phyloP scores from a whole-genome alignment of 2,797 vertebrate species.

The Hyperoplus lanceolatus region DNA sequence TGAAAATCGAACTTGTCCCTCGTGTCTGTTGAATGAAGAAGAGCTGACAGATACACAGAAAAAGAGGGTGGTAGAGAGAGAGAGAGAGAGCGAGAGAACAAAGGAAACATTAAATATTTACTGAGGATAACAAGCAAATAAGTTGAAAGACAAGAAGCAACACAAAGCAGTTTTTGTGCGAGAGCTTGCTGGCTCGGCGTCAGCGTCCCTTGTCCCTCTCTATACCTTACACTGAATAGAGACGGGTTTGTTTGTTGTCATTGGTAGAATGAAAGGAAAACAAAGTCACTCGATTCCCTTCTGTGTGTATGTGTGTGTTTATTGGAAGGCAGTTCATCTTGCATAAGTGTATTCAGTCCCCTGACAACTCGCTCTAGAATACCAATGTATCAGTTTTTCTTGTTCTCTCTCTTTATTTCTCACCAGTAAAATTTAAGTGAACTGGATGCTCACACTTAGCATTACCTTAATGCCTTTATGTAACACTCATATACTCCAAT shows the following conservation, averaged over 20 bases:
- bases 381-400: constrained; percentile 31
- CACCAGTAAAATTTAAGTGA: constrained; percentile 11
- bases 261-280: constrained; percentile 71
- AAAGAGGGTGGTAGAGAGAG: neutral
- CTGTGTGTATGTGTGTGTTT: constrained; percentile 28
- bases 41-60: neutral
- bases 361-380: constrained; percentile 30
- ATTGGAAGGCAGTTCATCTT: constrained; percentile 50
- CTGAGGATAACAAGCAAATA: constrained; percentile 59
- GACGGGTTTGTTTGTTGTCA: constrained; percentile 71
- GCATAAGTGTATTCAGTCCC: constrained; percentile 54
- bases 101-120: constrained; percentile 43
- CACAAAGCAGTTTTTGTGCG: constrained; percentile 65
- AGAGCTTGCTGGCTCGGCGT: constrained; percentile 62
- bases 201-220: constrained; percentile 58
- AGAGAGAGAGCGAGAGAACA: neutral
- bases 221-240: constrained; percentile 61
- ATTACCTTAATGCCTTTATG: constrained; percentile 1
- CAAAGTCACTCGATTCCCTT: constrained; percentile 62
- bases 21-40: constrained; percentile 13
- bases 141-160: constrained; percentile 54
- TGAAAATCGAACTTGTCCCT: constrained; percentile 3
- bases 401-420: neutral
- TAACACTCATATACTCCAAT: constrained; percentile 9
- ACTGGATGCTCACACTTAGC: constrained; percentile 23